Conservation (phyloP, 2,797 vertebrate species). For the Phoebastria nigripes region DNA sequence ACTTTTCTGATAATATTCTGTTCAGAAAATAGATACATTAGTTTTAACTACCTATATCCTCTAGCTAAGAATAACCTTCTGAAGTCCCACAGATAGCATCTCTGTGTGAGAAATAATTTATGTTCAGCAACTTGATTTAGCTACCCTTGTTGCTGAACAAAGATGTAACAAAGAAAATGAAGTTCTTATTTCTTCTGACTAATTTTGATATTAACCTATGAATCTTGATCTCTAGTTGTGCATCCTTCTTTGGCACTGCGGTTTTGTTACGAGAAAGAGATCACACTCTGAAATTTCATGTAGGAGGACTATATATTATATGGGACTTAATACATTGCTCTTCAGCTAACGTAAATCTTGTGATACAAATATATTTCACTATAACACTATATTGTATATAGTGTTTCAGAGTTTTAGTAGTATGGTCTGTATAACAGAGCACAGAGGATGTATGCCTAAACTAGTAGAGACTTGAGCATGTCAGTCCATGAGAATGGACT, state of each 20-base stretch:
- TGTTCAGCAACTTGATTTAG: background rate
- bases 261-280: background rate
- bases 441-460: rapidly evolving
- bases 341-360: background rate
- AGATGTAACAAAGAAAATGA: background rate
- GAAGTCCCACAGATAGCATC: background rate
- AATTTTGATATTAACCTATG: background rate
- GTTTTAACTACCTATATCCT: background rate
- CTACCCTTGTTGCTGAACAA: background rate
- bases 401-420: background rate
- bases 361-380: background rate
- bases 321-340: background rate
- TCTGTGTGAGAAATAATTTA: background rate
- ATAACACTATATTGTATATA: background rate
- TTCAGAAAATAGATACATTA: background rate
- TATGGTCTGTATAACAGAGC: background rate
- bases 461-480: background rate
- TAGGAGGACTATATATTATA: background rate
- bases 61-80: background rate
- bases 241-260: background rate
- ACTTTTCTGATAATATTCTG: background rate
- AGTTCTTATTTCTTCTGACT: background rate
- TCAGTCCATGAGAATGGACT: background rate
- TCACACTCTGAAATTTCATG: background rate
- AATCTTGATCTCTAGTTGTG: background rate